Evolutionary conservation across 92 coral and sea anemone genomes (phyloP).

Genomic region (Porites rus): DNA sequence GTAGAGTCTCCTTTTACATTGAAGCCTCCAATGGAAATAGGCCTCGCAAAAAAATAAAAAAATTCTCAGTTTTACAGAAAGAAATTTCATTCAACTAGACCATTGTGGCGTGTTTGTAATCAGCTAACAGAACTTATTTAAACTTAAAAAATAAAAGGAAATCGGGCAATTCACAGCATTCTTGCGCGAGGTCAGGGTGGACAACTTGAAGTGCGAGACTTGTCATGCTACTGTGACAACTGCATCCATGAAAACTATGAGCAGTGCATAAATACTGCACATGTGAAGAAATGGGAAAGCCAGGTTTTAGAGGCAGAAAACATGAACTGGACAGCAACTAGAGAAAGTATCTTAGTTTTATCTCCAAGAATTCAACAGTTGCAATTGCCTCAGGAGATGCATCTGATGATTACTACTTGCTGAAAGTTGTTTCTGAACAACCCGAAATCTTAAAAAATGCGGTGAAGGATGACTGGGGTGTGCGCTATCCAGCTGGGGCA

Average conservation of each 20-base stretch:
- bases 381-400: constrained; percentile 62
- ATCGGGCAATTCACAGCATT: constrained; percentile 52
- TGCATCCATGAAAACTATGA: not conserved
- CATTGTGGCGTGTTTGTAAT: no score
- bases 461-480: constrained; percentile 34
- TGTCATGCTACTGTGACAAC: constrained; percentile 37
- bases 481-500: constrained; percentile 45
- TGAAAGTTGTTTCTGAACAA: constrained; percentile 23
- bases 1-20: constrained; percentile 55
- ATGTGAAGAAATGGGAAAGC: not conserved
- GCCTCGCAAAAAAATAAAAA: not conserved
- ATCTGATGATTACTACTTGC: constrained; percentile 49
- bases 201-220: constrained; percentile 1
- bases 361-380: constrained; percentile 31
- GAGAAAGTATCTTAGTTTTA: constrained; percentile 5
- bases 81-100: no score
- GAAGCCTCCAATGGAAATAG: constrained; percentile 29
- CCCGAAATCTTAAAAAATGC: constrained; percentile 14
- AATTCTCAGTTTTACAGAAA: no score
- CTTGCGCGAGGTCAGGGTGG: constrained; percentile 6
- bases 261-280: not conserved
- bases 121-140: no score
- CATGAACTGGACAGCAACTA: not conserved
- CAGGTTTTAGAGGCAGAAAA: not conserved
- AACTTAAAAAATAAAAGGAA: constrained; percentile 16